Percentiles rank a stretch among this genome's conserved stretches.
phyloP scores from a whole-genome alignment of 2,113 vertebrate genomes.

The Amblyopsis rosae region DNA sequence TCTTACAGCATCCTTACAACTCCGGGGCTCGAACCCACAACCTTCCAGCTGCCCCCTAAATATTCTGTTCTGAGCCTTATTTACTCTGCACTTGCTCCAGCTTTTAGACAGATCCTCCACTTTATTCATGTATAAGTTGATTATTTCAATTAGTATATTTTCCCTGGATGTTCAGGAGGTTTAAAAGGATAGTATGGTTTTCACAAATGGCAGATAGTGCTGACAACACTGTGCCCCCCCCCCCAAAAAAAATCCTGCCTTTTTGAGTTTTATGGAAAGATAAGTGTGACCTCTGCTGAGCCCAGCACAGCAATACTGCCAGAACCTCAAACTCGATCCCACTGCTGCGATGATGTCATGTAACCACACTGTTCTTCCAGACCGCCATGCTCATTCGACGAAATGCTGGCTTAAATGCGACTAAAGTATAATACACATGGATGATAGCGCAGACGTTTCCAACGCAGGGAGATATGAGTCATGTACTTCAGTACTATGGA shows the following conservation, averaged over 20 bases:
- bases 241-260: too few species aligned
- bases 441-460: background rate
- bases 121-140: background rate
- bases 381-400: constrained; percentile 24
- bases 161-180: too few species aligned
- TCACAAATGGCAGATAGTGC: too few species aligned
- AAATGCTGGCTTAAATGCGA: background rate
- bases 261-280: too few species aligned
- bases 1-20: too few species aligned
- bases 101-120: background rate
- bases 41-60: too few species aligned
- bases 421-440: constrained; percentile 8
- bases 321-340: constrained; percentile 22
- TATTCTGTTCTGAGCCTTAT: background rate
- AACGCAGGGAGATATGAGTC: background rate
- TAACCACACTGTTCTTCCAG: constrained; percentile 9
- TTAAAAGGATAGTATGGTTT: too few species aligned
- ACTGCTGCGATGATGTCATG: constrained; percentile 36
- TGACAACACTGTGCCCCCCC: too few species aligned
- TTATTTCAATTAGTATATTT: too few species aligned
- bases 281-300: too few species aligned
- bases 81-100: background rate
- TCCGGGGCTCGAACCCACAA: too few species aligned
- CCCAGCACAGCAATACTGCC: background rate
- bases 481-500: background rate